Evolutionary conservation across 2,888 invertebrate species (phyloP), one percentile per base, ranked within the genome.

Genomic region (Mimachlamys varia): DNA sequence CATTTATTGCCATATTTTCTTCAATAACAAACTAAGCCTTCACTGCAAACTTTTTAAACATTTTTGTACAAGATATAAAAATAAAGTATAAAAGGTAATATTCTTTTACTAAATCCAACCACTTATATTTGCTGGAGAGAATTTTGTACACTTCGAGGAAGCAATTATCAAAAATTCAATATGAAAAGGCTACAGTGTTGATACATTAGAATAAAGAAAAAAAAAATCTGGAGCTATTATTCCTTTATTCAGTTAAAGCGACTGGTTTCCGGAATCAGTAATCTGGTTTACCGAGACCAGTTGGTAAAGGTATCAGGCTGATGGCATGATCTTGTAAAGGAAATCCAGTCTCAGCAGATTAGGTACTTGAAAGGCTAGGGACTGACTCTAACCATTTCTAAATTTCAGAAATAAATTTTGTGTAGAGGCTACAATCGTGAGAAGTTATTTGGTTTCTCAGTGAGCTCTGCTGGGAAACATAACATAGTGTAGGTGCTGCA

Each of bases 1-100:
- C 53, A 76, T 76, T 76, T 33, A 33, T 76, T 76, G 76, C 76
- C 76, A 76, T 76, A 76, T 76, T 76, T 76, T 76, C 76, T 76
- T 76, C 27, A 76, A 76, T 76, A 76, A 76, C 76, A 76, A 76
- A 76, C 76, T 76, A 76, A 76, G 76, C 76, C 76, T 76, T 76
- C 76, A 76, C 76, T 76, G 76, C 76, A 76, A 76, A 76, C 76
- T 76, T 76, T 27, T 27, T 33, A 76, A 76, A 76, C 1, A 5
- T 17, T 33, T 76, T 27, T 33, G 4, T 33, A 76, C 27, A 76
- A 76, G n/a, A 58, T n/a, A 15, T 15, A 13, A 22, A 33, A 76
- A 33, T 76, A 76, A 12, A 76, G 33, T 76, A 2, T 19, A 53
- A 53, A 33, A 27, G 76, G 13, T 33, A 27, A 33, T 0, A 27